Evolutionary conservation across 2,113 vertebrate genomes (phyloP).

Genomic region (Mystacornis crossleyi): DNA sequence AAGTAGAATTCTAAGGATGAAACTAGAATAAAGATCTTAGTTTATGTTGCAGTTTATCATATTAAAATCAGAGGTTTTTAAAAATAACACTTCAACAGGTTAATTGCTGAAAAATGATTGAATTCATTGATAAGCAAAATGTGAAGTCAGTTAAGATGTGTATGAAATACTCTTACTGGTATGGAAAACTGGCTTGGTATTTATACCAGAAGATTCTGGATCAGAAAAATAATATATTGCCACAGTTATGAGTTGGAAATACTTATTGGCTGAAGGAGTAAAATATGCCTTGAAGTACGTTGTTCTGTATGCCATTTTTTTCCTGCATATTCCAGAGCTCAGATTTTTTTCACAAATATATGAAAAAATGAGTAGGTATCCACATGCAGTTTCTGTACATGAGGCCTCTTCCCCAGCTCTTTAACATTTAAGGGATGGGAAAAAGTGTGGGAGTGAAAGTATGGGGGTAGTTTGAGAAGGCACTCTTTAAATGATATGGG

Average conservation of each 20-base stretch:
- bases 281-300: not conserved
- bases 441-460: constrained; percentile 29
- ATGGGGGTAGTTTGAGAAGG: constrained; percentile 21
- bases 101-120: not conserved
- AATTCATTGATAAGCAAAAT: not conserved
- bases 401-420: not conserved
- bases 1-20: not conserved
- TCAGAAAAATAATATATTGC: not conserved
- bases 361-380: not conserved
- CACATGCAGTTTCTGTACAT: not conserved
- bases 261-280: not conserved
- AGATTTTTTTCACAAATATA: not conserved
- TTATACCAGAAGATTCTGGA: not conserved
- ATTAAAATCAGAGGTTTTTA: not conserved
- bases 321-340: not conserved
- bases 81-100: not conserved
- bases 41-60: not conserved
- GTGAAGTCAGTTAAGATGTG: not conserved
- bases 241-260: not conserved
- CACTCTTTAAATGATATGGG: constrained; percentile 10
- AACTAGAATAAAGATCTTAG: not conserved
- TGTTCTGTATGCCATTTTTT: not conserved
- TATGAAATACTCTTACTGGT: not conserved
- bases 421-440: constrained; percentile 17
- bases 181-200: not conserved